phyloP scores from a whole-genome alignment of 2,797 vertebrate genomes.

The Vespertilio murinus region DNA sequence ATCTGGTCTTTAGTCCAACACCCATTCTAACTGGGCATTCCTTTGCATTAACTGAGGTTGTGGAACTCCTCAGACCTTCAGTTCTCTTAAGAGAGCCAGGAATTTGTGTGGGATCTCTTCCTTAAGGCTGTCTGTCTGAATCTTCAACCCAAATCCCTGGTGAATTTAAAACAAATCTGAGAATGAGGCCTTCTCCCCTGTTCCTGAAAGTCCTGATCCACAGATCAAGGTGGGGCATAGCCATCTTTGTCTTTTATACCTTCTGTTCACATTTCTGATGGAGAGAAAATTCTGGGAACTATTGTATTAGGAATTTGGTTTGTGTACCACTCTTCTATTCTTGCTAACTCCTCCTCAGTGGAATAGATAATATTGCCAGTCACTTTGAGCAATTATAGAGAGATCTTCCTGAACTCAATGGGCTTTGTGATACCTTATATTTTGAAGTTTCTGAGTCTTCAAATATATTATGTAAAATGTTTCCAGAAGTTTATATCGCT shows the following conservation, averaged over 20 bases:
- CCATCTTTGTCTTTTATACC: background rate
- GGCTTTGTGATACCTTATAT: background rate
- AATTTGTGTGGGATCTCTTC: background rate
- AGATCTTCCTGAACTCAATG: background rate
- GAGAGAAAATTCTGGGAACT: background rate
- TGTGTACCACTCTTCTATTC: background rate
- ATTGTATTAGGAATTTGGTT: background rate
- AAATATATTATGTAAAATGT: background rate
- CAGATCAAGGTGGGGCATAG: background rate
- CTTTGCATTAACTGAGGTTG: background rate
- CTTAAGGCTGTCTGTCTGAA: background rate
- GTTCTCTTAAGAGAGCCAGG: background rate
- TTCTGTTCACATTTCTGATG: background rate
- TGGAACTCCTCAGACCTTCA: background rate
- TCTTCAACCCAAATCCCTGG: background rate
- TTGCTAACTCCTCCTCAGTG: background rate
- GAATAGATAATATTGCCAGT: background rate
- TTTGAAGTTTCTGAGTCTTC: background rate
- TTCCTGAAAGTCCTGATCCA: background rate
- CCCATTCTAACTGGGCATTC: background rate
- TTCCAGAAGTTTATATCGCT: background rate
- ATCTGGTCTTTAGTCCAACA: background rate
- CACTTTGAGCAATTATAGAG: background rate
- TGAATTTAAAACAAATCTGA: background rate
- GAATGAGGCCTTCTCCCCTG: accelerated